Evolutionary conservation across 2,113 vertebrate genomes (phyloP).

Genomic region (Dunckerocampus dactyliophorus): DNA sequence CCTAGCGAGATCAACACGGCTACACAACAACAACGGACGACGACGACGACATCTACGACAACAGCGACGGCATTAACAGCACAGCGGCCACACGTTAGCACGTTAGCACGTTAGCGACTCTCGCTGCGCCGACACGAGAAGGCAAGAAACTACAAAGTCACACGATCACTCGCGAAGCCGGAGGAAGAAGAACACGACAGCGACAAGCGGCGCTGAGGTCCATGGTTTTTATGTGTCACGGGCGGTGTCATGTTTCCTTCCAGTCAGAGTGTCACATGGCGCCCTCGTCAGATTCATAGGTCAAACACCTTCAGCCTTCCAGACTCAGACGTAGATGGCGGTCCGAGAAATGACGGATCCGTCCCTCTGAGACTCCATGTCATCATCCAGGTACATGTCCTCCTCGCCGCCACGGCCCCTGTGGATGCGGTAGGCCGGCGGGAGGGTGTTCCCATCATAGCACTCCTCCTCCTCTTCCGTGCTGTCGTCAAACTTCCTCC

Average conservation of each 20-base stretch:
- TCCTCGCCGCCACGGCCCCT: conserved; percentile 39
- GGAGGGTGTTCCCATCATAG: conserved; percentile 64
- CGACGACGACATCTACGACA: conserved; percentile 54
- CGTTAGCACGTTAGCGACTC: not conserved
- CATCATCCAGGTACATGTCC: conserved; percentile 75
- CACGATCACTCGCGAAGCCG: conserved; percentile 52
- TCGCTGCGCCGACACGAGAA: not conserved
- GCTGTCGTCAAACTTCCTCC: conserved; percentile 75
- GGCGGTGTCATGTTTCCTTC: conserved; percentile 20
- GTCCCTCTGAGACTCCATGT: conserved; percentile 88
- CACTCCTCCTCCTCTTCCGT: conserved; percentile 69
- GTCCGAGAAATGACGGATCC: conserved; percentile 86
- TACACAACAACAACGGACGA: conserved; percentile 48
- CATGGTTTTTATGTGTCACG: conserved; percentile 9
- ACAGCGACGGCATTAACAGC: conserved; percentile 8
- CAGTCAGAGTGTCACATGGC: conserved; percentile 8
- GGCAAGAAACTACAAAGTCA: conserved; percentile 39
- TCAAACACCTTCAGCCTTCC: not conserved
- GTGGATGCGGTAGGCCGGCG: conserved; percentile 58
- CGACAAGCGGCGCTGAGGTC: conserved; percentile 30
- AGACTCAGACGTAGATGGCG: conserved; percentile 80
- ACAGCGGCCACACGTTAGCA: not conserved
- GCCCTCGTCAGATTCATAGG: not conserved
- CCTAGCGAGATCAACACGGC: conserved; percentile 56
- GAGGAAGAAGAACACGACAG: conserved; percentile 33